Conservation (phyloP, 2,113 vertebrate genomes). For the Mystacornis crossleyi region DNA sequence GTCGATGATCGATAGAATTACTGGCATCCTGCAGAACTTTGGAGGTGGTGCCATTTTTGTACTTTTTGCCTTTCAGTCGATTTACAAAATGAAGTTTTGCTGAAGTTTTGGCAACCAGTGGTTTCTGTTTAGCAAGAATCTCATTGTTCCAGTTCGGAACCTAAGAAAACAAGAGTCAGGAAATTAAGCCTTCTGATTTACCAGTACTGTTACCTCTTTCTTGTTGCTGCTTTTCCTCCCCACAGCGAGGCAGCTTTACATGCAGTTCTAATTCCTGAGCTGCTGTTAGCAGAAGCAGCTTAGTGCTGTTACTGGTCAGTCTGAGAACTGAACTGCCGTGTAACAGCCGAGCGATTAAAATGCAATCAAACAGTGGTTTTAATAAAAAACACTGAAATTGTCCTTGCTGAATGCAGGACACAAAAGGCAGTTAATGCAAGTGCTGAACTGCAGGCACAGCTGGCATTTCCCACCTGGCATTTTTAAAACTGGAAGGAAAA, state of each 20-base stretch:
- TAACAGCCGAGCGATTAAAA: not conserved
- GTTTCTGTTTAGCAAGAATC: conserved; percentile 90
- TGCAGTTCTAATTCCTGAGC: not conserved
- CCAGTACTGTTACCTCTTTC: not conserved
- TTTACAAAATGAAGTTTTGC: conserved; percentile 95
- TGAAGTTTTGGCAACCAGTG: conserved; percentile 84
- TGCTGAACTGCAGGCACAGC: not conserved
- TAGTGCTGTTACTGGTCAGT: not conserved
- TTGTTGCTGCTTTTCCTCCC: not conserved
- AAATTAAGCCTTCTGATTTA: not conserved
- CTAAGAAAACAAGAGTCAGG: conserved; percentile 72
- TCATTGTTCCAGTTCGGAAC: conserved; percentile 92
- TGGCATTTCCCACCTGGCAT: not conserved
- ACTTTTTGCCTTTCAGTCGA: conserved; percentile 91
- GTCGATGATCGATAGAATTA: conserved; percentile 84
- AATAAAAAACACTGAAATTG: not conserved
- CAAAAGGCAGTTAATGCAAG: not conserved
- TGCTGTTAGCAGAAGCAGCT: not conserved
- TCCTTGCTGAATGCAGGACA: not conserved
- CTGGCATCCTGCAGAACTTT: conserved; percentile 93
- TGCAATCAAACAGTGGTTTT: accelerated
- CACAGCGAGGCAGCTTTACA: not conserved
- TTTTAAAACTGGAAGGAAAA: not conserved
- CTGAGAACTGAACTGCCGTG: not conserved
- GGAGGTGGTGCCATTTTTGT: conserved; percentile 79